Evolutionary conservation across 2,113 vertebrate genomes (phyloP).

Genomic region (Pomatostomus ruficeps): DNA sequence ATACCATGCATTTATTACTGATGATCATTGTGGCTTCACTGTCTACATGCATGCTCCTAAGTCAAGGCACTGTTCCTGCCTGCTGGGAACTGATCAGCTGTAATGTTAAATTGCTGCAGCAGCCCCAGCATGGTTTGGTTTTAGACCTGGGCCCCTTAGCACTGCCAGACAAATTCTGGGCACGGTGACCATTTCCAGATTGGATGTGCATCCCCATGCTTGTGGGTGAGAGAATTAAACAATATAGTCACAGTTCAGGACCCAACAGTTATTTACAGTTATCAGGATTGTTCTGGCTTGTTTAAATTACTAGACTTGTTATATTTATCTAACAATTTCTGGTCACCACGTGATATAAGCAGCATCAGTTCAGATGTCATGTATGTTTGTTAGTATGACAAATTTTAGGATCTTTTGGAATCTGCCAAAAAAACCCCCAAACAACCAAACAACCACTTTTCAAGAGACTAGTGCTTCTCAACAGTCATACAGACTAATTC

Average conservation of each 20-base stretch:
- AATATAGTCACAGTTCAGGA: background rate
- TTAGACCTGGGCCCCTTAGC: background rate
- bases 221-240: background rate
- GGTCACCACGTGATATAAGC: background rate
- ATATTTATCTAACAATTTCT: background rate
- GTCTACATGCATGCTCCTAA: background rate
- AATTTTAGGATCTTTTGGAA: background rate
- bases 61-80: background rate
- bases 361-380: background rate
- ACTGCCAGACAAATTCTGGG: background rate
- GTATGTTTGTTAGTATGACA: background rate
- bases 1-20: background rate
- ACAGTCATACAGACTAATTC: background rate
- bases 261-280: background rate
- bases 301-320: background rate
- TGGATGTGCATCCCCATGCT: rapidly evolving
- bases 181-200: background rate
- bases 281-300: background rate
- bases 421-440: background rate
- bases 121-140: background rate
- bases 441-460: background rate
- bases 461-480: background rate
- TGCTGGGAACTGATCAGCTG: background rate
- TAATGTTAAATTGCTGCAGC: background rate
- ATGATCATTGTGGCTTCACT: background rate